phyloP scores from a whole-genome alignment of 2,797 vertebrate genomes.

The Premnoplex brunnescens region DNA sequence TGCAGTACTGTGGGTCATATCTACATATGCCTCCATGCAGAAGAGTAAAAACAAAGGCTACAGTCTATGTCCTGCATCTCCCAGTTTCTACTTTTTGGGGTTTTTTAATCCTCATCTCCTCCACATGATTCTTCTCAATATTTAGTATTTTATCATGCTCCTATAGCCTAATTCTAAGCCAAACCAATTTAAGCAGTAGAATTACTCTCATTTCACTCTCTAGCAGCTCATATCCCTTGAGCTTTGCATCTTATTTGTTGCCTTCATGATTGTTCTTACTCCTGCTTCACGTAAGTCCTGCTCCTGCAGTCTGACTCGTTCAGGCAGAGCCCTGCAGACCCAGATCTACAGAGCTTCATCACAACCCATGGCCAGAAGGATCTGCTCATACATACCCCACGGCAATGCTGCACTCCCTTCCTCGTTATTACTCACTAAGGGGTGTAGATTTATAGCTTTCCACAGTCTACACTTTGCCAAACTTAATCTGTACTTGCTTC shows the following conservation, averaged over 20 bases:
- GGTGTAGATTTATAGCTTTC: constrained; percentile 16
- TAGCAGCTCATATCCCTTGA: not conserved
- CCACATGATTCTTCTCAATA: not conserved
- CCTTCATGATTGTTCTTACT: not conserved
- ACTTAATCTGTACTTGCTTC: constrained; percentile 3
- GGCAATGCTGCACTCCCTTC: not conserved
- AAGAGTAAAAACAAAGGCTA: not conserved
- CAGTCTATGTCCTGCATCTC: not conserved
- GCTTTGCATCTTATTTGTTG: not conserved
- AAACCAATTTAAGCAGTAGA: not conserved
- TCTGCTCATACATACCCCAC: not conserved
- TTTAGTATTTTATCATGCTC: not conserved
- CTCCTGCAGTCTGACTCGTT: not conserved
- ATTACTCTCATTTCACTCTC: not conserved
- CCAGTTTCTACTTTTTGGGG: not conserved
- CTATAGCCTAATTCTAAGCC: not conserved
- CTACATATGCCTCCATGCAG: not conserved
- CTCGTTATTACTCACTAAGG: not conserved
- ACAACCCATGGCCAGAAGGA: not conserved
- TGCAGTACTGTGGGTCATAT: not conserved
- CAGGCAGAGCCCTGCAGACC: not conserved
- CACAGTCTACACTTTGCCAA: not conserved
- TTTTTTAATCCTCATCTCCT: not conserved
- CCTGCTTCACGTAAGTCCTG: not conserved
- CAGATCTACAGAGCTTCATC: not conserved